Base-by-base conservation (phyloP, 2,888 invertebrate genomes). In the Taphrorychus bicolor region DNA sequence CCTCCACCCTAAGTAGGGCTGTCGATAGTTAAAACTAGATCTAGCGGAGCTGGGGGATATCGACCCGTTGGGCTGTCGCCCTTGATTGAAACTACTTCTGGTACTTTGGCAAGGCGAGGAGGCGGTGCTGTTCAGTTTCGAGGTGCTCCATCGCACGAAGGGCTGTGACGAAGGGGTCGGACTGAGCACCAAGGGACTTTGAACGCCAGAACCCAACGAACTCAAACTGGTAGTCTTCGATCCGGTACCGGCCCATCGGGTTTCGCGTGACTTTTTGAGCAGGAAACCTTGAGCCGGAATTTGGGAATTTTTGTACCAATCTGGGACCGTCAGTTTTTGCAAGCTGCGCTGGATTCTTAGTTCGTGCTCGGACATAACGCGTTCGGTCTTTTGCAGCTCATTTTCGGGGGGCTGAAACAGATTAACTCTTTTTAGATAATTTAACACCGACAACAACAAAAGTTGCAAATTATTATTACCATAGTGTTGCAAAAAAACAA, bases 251-350 rank as follows among this genome's bases (percentile, higher is more conserved):
- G 85, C 74, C 85, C 84, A 75, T 85, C 87, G 72, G 61, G 74
- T 70, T 60, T 77, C 76, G 19, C 76, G 69, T 48, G 74, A 68
- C 64, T 93, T 93, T 76, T 93, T 91, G 69, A 93, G 87, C 69
- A 93, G 87, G 83, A 92, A 94, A 61, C 93, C 92, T 82, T 91
- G 91, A 69, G 89, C 87, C 19, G 92, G 91, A 58, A 91, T 88
- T 72, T 89, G 88, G 54, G 89, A 89, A 62, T 80, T 79, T 71
- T 90, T 90, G 85, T 90, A 97, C 97, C 97, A 97, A 82, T 97
- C 95, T 70, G 97, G 97, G 72, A 97, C 91, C 84, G 95, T 94
- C 76, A 97, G 89, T 79, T 94, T 93, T 84, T 96, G 95, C 78
- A 97, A 84, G 59, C 97, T 97, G 76, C 95, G 91, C 83, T 95